Base-by-base conservation (phyloP, 2,113 vertebrate genomes). In the Pangasianodon hypophthalmus region DNA sequence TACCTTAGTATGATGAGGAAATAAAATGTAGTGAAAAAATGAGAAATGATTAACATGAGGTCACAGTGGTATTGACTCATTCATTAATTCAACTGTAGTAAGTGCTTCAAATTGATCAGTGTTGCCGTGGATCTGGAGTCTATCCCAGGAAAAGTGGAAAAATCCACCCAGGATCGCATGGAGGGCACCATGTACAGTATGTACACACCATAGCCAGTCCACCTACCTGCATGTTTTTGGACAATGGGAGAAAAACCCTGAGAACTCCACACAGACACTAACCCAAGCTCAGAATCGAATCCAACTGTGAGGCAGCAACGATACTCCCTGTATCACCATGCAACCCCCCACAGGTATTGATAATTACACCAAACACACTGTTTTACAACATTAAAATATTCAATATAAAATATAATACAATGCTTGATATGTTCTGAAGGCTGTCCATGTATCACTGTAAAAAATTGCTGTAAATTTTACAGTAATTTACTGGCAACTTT, bases 1-100 rank as follows among this genome's bases (percentile, higher is more conserved):
- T n/a, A n/a, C n/a, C n/a, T n/a, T n/a, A n/a, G n/a, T n/a, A 29
- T 50, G 77, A n/a, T 80, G 37, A 75, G 37, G 71, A 75, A 75
- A 44, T 37, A 19, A 73, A 73, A 73, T 44, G 18, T 18, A 32
- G 64, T 69, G n/a, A 77, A 41, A 44, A 37, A 37, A 60, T 19
- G 13, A 16, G 13, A 32, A 29, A 29, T 52, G n/a, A 50, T 81
- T 81, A n/a, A 32, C 26, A 83, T 82, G 37, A 56, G 19, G 2
- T 29, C 77, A 80, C 21, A 50, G 77, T 26, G 75, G 69, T 7
- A 16, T 16, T 6, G 10, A 16, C 14, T 16, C 13, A 54, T 32
- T 37, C 14, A 81, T 7, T 54, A 2, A 81, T 16, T 54, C 29
- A 18, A 54, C 41, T 11, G 9, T 24, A 24, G 73, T 46, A 48